Base-by-base conservation (phyloP, 2,797 vertebrate genomes). In the Syngnathus acus region DNA sequence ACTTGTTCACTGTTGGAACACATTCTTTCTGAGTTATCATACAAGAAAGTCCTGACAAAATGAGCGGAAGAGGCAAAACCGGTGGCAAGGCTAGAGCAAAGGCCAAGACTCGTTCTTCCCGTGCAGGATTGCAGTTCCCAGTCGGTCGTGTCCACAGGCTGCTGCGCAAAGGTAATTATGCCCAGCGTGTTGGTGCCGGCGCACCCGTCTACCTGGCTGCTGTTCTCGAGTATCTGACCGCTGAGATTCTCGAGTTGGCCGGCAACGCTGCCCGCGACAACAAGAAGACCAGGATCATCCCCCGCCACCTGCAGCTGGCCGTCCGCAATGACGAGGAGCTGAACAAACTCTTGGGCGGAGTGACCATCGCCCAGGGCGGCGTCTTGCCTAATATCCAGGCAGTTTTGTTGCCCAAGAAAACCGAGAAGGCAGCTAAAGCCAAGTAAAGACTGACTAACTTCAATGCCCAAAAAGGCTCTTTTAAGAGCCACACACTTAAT, bases 231-330 rank as follows among this genome's bases (percentile, higher is more conserved):
- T 58, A 58, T 6, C 5, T 58, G 55, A 58, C 55, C 3, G 55
- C 55, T 38, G 55, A 58, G 32, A 58, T 58, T 8, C 21, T 63
- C 42, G 61, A 63, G 21, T 43, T 63, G 61, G 61, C 61, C 7
- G 61, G 61, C 13, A 63, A 63, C 61, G 61, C 61, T 5, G 83
- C 87, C 0, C 9, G 0, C 0, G 66, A 78, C 5, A 81, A 80
- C 73, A 82, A 62, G 70, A 83, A 70, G 63, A 13, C 7, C 0
- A 73, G 79, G 38, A 86, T 88, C 11, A 0, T 70, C 32, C 81
- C 84, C 17, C 71, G 77, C 7, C 82, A 83, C 13, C 67, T 84
- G 64, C 78, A 78, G 65, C 62, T 88, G 75, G 81, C 83, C 0
- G 66, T 86, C 43, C 69, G 74, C 63, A 84, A 65, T 0, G 82